Conservation (phyloP, 2,888 invertebrate species). For the Ophraella communa region DNA sequence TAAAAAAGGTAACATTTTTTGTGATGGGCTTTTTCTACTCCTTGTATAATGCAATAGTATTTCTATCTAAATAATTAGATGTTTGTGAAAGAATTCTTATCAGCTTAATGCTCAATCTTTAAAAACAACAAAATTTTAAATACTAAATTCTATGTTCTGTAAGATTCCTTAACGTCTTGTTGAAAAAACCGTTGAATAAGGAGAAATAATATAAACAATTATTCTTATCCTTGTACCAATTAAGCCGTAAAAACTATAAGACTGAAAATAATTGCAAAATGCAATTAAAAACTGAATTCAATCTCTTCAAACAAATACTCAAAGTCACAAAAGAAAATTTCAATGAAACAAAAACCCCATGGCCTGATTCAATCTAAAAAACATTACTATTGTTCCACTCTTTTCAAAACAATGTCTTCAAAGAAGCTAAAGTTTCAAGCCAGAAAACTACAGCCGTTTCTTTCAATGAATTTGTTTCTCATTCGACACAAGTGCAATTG, state of each 20-base stretch:
- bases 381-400: conserved; percentile 50
- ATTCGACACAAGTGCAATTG: conserved; percentile 56
- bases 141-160: too few species aligned
- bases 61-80: too few species aligned
- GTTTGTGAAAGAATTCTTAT: too few species aligned
- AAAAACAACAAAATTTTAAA: too few species aligned
- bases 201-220: not conserved
- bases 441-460: conserved; percentile 53
- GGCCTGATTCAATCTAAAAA: conserved; percentile 44
- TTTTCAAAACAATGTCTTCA: conserved; percentile 53
- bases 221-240: not conserved
- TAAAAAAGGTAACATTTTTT: too few species aligned
- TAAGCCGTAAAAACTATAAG: conserved; percentile 6
- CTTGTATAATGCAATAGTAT: too few species aligned
- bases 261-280: conserved; percentile 23
- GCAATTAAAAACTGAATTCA: conserved; percentile 25
- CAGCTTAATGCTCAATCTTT: too few species aligned
- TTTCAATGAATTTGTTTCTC: conserved; percentile 55
- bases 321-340: conserved; percentile 34
- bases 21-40: too few species aligned
- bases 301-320: conserved; percentile 13
- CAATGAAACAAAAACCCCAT: conserved; percentile 40
- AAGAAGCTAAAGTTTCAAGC: conserved; percentile 50
- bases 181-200: not conserved
- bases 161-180: not conserved